phyloP scores from a whole-genome alignment of 1,140 invertebrate genomes.

The Agraylea sexmaculata region DNA sequence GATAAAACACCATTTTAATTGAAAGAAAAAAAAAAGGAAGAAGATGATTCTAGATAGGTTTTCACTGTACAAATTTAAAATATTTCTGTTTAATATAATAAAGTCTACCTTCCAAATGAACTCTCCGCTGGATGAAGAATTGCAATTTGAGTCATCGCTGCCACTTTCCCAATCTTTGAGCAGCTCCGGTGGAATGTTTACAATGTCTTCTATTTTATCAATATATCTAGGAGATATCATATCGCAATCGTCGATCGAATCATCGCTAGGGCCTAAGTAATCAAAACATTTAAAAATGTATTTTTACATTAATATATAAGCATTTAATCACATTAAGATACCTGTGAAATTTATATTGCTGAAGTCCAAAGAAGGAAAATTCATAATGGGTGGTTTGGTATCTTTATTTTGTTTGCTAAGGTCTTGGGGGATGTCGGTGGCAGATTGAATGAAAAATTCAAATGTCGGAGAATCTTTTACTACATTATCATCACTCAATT shows the following conservation, averaged over 20 bases:
- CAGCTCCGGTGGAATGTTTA: slow-evolving; percentile 22
- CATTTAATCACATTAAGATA: slow-evolving; percentile 18
- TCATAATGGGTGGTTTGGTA: slow-evolving; percentile 19
- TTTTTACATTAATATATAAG: not conserved
- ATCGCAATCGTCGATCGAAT: not conserved
- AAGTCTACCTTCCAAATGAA: slow-evolving; percentile 62
- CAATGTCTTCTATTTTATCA: slow-evolving; percentile 8
- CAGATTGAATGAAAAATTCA: slow-evolving; percentile 15
- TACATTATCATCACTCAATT: not conserved
- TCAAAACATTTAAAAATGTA: not conserved
- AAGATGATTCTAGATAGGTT: not conserved
- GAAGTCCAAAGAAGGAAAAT: slow-evolving; percentile 27
- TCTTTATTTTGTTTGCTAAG: slow-evolving; percentile 22
- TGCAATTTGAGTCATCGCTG: slow-evolving; percentile 38
- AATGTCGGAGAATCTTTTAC: not conserved
- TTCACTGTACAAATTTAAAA: not conserved
- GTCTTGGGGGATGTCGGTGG: slow-evolving; percentile 29
- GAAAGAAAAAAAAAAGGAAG: not conserved
- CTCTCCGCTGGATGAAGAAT: slow-evolving; percentile 56
- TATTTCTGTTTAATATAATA: not conserved
- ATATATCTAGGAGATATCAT: not conserved
- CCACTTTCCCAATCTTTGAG: slow-evolving; percentile 47
- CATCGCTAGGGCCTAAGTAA: slow-evolving; percentile 3
- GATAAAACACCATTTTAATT: not conserved
- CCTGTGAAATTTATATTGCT: slow-evolving; percentile 39